Base-by-base conservation (phyloP, 2,113 vertebrate genomes). In the Rhea americana region DNA sequence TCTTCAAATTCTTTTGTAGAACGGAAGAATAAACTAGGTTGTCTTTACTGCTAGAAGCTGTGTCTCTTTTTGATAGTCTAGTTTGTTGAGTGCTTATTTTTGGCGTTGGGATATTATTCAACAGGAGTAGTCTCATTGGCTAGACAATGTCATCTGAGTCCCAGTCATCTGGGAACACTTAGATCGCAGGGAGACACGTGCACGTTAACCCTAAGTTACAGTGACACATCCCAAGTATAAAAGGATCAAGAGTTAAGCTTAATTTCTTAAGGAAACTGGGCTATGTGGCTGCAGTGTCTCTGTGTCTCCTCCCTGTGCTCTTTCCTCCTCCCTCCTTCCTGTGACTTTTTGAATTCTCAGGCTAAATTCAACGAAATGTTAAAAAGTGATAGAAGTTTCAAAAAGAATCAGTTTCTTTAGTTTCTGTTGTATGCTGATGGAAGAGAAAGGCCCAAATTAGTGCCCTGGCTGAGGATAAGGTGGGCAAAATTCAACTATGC, bases 41-140 rank as follows among this genome's bases (percentile, higher is more conserved):
- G 77, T 53, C 30, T 92, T 79, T 4, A 11, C 25, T 2, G 3
- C 74, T 67, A 82, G 78, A 62, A 73, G 72, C 61, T n/a, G 18
- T 7, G 59, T 37, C 72, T 47, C 1, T 4, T 25, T 68, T 62
- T 53, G 15, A 5, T 48, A 37, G 75, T 62, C 37, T 32, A 5
- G 16, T 10, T 50, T 5, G 37, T 50, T 5, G 37, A 43, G 7
- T 25, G n/a, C 0, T 0, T 25, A 2, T 30, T 87, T 72, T 35
- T 62, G 47, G 67, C 85, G 59, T 55, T 77, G 41, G 61, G 71
- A 43, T 66, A 20, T 89, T 45, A 14, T 5, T 63, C 53, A n/a
- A 6, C 0, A 0, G 37, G 32, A 14, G 43, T 24, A 59, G 56
- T 65, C 14, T 26, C 51, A 9, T 28, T 35, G 82, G 55, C 35